Conservation (phyloP, 2,797 vertebrate species). For the Enteromius afrohamiltoni region DNA sequence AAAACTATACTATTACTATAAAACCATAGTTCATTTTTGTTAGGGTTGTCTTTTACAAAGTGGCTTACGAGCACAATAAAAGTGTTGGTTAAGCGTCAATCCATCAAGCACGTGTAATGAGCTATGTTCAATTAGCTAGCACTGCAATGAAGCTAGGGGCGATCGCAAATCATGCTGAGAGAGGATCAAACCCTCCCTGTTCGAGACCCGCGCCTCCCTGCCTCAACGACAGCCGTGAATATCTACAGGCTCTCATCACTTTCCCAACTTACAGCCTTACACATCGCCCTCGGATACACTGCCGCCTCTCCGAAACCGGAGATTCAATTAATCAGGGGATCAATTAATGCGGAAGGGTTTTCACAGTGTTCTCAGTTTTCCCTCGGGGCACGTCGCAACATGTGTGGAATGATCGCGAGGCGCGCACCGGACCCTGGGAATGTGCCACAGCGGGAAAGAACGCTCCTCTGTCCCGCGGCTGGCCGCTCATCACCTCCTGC, state of each 20-base stretch:
- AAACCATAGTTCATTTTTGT: not conserved
- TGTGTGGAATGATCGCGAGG: conserved; percentile 70
- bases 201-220: not conserved
- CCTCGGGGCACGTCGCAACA: conserved; percentile 71
- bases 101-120: conserved; percentile 67
- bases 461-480: conserved; percentile 53
- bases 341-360: conserved; percentile 67
- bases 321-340: conserved; percentile 75
- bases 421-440: conserved; percentile 68
- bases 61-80: conserved; percentile 60
- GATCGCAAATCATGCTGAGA: conserved; percentile 66
- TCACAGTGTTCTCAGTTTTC: conserved; percentile 68
- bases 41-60: conserved; percentile 49
- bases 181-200: conserved; percentile 56
- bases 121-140: conserved; percentile 72
- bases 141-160: conserved; percentile 70
- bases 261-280: conserved; percentile 37
- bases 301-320: conserved; percentile 54
- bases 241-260: conserved; percentile 45
- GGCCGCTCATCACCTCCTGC: conserved; percentile 50
- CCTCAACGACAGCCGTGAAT: conserved; percentile 52
- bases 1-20: not conserved
- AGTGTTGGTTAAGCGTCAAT: conserved; percentile 65
- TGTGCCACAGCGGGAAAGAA: conserved; percentile 61
- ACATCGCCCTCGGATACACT: conserved; percentile 35